A percentile compares a stretch with the other conserved stretches of the same genome.
These are phyloP conservation scores for Resseliella maxima DNA, from an alignment of 2,888 invertebrate species.

Conservation along the genomic window DNA sequence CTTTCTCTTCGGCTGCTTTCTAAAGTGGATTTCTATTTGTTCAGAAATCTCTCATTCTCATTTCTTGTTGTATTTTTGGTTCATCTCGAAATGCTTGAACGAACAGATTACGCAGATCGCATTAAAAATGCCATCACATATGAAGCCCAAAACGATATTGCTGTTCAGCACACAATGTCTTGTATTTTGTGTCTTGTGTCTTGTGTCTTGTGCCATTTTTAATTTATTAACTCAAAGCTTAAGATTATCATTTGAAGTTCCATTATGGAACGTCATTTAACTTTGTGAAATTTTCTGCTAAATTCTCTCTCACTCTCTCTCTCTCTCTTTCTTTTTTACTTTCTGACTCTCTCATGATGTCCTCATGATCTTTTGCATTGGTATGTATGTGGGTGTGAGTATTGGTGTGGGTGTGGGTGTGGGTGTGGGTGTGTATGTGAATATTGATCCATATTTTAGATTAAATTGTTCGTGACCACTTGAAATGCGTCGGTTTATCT, in stretches of 20 bases:
- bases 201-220: constrained; percentile 1
- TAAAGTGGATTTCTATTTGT: constrained; percentile 16
- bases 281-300: not conserved
- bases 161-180: not conserved
- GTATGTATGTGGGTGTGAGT: not conserved
- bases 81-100: not conserved
- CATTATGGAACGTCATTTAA: not conserved
- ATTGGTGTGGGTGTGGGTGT: not conserved
- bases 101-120: constrained; percentile 43
- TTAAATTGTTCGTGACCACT: constrained; percentile 50
- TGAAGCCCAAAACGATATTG: not conserved
- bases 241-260: not conserved
- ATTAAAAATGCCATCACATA: constrained; percentile 36
- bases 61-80: not conserved
- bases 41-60: not conserved
- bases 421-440: not conserved
- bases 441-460: constrained; percentile 48
- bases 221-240: constrained; percentile 19
- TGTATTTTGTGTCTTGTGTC: not conserved
- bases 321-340: not conserved
- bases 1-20: not conserved
- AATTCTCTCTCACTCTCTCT: too few species aligned
- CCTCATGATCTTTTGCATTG: too few species aligned
- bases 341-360: too few species aligned
- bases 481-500: constrained; percentile 17